Evolutionary conservation across 1,140 invertebrate genomes (phyloP), one percentile per base, ranked within the genome.

Genomic region (Drosophila triauraria): DNA sequence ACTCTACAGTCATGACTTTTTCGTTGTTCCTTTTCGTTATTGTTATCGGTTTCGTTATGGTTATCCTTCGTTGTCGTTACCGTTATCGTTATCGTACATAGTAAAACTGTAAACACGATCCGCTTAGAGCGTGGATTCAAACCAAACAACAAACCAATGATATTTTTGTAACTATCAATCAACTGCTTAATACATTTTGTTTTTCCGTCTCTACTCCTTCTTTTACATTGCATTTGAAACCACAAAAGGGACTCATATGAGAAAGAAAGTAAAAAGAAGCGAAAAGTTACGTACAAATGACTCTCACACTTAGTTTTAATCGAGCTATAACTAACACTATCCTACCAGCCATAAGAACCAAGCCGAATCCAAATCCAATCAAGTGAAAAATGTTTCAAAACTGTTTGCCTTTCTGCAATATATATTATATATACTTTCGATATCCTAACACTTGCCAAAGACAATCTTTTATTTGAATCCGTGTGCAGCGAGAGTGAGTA

Each of bases 251-350:
- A 92, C 76, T 92, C 91, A 83, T 83, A 92, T 88, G 91, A 92
- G 82, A 92, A 92, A 92, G 91, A 92, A 92, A 92, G 87, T 90
- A 92, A 92, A 91, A 92, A 92, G 79, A 92, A 92, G 78, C 88
- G 74, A 90, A 92, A 90, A 90, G 82, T 82, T 86, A 91, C 82
- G 82, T 86, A 91, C 87, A 81, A 91, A 81, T 91, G 51, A 91
- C 77, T 69, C 53, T 75, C 64, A 70, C 53, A 80, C 57, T 80
- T 88, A 87, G 84, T 78, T 80, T 80, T 84, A 87, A 82, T 58
- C 59, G 60, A 77, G 61, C 61, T 43, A 44, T 43, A 44, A 65
- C 69, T 56, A 56, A 78, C 54, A 77, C 47, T 76, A 70, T 54
- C 56, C 59, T 44, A 57, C 44, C 48, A 58, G 56, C 47, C 35